Evolutionary conservation across 2,797 vertebrate genomes (phyloP), one percentile per base, ranked within the genome.

Genomic region (Tragopan temminckii): DNA sequence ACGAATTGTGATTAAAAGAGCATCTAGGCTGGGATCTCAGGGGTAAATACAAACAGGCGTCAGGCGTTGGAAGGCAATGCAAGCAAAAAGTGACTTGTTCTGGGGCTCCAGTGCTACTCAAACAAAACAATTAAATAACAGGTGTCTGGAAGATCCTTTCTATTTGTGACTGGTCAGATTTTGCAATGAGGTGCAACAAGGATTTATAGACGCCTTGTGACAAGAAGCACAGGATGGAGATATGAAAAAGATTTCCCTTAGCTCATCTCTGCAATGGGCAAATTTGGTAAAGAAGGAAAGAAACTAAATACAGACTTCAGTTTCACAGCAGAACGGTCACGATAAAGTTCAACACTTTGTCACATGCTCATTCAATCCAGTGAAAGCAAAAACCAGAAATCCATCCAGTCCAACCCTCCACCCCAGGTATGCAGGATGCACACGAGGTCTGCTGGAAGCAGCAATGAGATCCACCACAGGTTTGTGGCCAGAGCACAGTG

Each of bases 131-230:
- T 53, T 69, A 68, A 82, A 69, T 18, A 59, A 35, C 13, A 27
- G 27, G n/a, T 42, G 38, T 42, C 16, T 62, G 45, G 78, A 53
- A 43, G 18, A 42, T 40, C 68, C 23, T 61, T 88, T 85, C 57
- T 20, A 31, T 36, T 35, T 40, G 17, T 25, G 15, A 71, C 7
- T 53, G 1, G 18, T 35, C 67, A 61, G 11, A 66, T 78, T 58
- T 35, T 95, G 33, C 40, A 89, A 55, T 20, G 16, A 82, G 18
- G 52, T 42, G 33, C 62, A 64, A 9, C 4, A 31, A 1, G 1
- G n/a, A 77, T 94, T 94, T 93, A n/a, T 59, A 71, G 64, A 63
- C 45, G 36, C 5, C 35, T 52, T 53, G 36, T 42, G 86, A 89
- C 46, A 86, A 92, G 42, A n/a, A 89, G 35, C 27, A 66, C 31